Percentiles rank a stretch among this genome's conserved stretches.
Evolutionary conservation across 2,888 invertebrate species (phyloP).

Genomic region (Ornithoptera priamus): DNA sequence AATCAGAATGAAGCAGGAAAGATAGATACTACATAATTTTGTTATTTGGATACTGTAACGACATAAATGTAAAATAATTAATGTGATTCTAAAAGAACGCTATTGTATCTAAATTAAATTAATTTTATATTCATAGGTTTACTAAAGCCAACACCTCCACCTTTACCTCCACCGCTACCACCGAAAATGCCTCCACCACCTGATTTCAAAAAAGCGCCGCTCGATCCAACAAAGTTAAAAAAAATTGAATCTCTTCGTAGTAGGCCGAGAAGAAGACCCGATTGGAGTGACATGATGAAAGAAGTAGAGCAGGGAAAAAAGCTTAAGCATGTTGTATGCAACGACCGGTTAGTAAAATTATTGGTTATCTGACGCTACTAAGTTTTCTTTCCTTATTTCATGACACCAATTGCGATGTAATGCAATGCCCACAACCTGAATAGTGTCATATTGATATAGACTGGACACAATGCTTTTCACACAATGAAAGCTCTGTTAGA

Average conservation of each 20-base stretch:
- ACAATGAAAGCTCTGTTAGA: too few species aligned
- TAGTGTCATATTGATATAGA: too few species aligned
- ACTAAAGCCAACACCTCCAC: slow-evolving; percentile 76
- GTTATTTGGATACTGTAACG: too few species aligned
- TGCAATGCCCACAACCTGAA: too few species aligned
- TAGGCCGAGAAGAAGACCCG: slow-evolving; percentile 89
- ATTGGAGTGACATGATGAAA: slow-evolving; percentile 95
- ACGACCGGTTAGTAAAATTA: slow-evolving; percentile 82
- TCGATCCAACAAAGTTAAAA: slow-evolving; percentile 82
- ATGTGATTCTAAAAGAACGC: neutral
- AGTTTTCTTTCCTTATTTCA: neutral
- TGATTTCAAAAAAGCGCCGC: slow-evolving; percentile 80
- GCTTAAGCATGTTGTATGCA: slow-evolving; percentile 90
- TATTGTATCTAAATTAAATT: neutral
- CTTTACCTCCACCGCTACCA: slow-evolving; percentile 86
- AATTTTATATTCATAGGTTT: slow-evolving; percentile 49
- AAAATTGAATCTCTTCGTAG: slow-evolving; percentile 87
- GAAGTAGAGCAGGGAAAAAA: slow-evolving; percentile 91
- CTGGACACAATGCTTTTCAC: too few species aligned
- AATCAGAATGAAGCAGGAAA: too few species aligned
- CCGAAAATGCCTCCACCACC: slow-evolving; percentile 82
- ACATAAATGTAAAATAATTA: neutral
- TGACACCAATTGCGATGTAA: too few species aligned
- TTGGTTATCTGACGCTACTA: neutral
- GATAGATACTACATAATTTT: too few species aligned